phyloP scores from a whole-genome alignment of 2,113 vertebrate genomes.

The Typhlomys cinereus region DNA sequence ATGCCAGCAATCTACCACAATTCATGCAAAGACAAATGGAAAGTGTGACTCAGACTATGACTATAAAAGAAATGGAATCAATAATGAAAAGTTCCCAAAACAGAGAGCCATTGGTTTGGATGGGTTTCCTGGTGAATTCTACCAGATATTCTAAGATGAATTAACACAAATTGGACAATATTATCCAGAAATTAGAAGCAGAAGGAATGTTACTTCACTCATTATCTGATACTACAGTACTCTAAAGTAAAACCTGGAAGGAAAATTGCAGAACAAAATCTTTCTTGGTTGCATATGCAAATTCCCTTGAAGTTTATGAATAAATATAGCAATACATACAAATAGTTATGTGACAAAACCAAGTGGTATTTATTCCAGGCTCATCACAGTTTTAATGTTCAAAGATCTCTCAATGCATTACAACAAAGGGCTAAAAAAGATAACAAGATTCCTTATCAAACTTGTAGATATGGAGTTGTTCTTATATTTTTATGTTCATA shows the following conservation, averaged over 20 bases:
- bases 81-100: background rate
- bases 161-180: background rate
- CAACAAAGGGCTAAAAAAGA: background rate
- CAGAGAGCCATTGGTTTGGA: background rate
- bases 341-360: background rate
- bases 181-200: background rate
- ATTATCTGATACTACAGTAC: background rate
- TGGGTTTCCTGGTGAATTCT: background rate
- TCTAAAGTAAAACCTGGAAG: background rate
- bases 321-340: background rate
- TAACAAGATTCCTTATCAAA: too few species aligned
- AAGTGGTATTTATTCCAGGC: background rate
- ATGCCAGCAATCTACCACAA: background rate
- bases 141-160: slow-evolving; percentile 19
- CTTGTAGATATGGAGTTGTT: too few species aligned
- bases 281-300: background rate
- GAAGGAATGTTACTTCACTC: background rate
- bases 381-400: background rate
- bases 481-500: too few species aligned
- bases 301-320: background rate
- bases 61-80: background rate
- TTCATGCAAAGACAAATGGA: background rate
- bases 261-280: background rate
- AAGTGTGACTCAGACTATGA: background rate
- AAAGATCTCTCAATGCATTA: background rate